Evolutionary conservation across 1,140 invertebrate species (phyloP).

Genomic region (Drosophila watanabei): DNA sequence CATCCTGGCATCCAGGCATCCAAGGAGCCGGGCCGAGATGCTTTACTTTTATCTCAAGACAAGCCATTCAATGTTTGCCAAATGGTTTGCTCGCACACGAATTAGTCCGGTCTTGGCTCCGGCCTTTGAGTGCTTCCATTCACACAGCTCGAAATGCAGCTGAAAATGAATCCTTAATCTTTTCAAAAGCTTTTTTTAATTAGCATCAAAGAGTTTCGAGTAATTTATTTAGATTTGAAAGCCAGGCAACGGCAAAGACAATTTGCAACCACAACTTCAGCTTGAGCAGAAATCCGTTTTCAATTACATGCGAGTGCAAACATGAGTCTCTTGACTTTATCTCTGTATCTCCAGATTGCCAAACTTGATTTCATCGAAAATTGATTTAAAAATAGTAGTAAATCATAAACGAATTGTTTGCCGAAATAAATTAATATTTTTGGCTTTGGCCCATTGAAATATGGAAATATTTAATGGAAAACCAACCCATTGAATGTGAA

Average conservation of each 20-base stretch:
- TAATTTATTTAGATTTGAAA: constrained; percentile 49
- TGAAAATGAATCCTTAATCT: constrained; percentile 30
- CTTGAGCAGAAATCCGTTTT: constrained; percentile 25
- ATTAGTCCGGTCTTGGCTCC: constrained; percentile 29
- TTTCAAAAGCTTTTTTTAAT: constrained; percentile 48
- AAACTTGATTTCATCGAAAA: constrained; percentile 26
- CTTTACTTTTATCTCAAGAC: constrained; percentile 16
- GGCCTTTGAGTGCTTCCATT: constrained; percentile 37
- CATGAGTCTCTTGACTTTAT: constrained; percentile 6
- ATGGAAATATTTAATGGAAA: constrained; percentile 52
- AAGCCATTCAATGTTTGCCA: constrained; percentile 34
- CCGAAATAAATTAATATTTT: constrained; percentile 30
- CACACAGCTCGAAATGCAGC: constrained; percentile 19
- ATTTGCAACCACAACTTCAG: constrained; percentile 35
- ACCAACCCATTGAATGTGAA: constrained; percentile 11
- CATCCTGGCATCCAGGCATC: constrained; percentile 4
- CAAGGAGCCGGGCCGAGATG: background rate
- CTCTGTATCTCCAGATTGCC: background rate
- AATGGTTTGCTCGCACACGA: constrained; percentile 15
- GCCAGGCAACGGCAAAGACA: constrained; percentile 33
- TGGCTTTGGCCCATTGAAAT: constrained; percentile 23
- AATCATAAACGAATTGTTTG: constrained; percentile 34
- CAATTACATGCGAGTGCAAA: constrained; percentile 36
- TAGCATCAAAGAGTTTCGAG: constrained; percentile 47
- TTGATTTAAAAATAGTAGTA: constrained; percentile 25